A percentile compares a stretch with the other conserved stretches of the same genome.
phyloP scores from a whole-genome alignment of 2,888 invertebrate species.

The Hypomecis atomaria region DNA sequence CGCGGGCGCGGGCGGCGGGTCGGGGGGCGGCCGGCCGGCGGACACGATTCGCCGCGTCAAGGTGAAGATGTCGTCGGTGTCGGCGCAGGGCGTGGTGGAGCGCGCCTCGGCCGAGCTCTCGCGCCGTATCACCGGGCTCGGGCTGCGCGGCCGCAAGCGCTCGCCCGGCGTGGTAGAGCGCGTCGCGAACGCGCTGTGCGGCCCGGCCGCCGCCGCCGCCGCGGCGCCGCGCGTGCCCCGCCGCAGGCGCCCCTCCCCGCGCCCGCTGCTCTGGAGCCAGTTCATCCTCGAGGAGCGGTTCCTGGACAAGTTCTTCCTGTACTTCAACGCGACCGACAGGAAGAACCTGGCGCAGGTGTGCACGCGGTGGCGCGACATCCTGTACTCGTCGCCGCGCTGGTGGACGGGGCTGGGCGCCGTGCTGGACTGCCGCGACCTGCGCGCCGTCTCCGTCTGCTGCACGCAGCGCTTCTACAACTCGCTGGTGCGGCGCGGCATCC shows the following conservation, averaged over 20 bases:
- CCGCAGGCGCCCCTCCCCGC: constrained; percentile 80
- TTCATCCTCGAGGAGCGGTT: constrained; percentile 94
- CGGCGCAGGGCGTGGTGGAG: constrained; percentile 95
- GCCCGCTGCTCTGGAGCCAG: constrained; percentile 88
- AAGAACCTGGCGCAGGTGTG: constrained; percentile 93
- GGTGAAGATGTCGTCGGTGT: constrained; percentile 91
- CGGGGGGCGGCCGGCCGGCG: constrained; percentile 67
- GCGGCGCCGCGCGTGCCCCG: constrained; percentile 70
- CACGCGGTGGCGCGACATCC: constrained; percentile 93
- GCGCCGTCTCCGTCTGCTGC: constrained; percentile 83
- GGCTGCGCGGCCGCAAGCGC: constrained; percentile 87
- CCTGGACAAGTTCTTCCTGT: constrained; percentile 92
- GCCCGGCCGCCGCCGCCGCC: constrained; percentile 82
- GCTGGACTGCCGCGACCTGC: constrained; percentile 93
- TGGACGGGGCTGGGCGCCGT: constrained; percentile 95
- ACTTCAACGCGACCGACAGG: constrained; percentile 91
- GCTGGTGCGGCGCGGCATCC: constrained; percentile 93
- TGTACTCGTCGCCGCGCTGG: constrained; percentile 94
- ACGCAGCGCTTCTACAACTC: constrained; percentile 90
- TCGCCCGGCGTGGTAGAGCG: constrained; percentile 91
- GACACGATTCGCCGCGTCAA: constrained; percentile 80
- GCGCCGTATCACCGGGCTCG: constrained; percentile 94
- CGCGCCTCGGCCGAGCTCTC: constrained; percentile 95
- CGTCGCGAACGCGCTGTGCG: constrained; percentile 94
- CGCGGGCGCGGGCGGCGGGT: constrained; percentile 61